Conservation (phyloP, 2,797 vertebrate genomes). For the Rhinella marina region DNA sequence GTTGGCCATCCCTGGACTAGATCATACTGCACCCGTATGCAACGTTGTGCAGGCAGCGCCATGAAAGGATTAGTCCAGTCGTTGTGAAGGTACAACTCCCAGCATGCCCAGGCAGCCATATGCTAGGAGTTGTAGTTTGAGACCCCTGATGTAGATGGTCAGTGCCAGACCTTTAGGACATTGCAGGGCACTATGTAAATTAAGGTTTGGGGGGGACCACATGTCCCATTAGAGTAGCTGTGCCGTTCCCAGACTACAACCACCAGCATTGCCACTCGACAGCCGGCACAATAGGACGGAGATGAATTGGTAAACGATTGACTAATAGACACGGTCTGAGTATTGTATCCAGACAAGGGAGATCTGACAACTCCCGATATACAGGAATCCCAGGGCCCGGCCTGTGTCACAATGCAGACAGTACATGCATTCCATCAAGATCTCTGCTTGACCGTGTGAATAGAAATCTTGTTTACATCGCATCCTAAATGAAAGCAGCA, state of each 20-base stretch:
- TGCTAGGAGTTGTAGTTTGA: background rate
- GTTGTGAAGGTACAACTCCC: background rate
- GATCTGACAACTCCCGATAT: background rate
- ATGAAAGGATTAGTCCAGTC: too few relatives aligned
- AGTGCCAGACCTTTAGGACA: background rate
- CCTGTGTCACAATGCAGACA: background rate
- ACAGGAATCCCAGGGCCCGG: background rate
- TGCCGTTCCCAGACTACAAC: background rate
- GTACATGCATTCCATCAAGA: background rate
- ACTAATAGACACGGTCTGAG: too few relatives aligned
- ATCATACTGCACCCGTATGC: background rate
- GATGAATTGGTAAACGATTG: background rate
- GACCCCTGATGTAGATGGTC: background rate
- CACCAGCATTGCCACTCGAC: background rate
- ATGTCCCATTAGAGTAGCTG: background rate
- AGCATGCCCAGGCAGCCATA: background rate
- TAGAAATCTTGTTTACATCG: background rate
- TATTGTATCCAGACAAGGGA: background rate
- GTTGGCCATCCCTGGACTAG: too few relatives aligned
- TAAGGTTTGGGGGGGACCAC: background rate
- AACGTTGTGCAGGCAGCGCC: too few relatives aligned
- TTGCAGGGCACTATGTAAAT: background rate
- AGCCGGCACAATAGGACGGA: background rate
- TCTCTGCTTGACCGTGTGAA: background rate
- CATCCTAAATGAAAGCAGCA: background rate